Base-by-base conservation (phyloP, 2,113 vertebrate species). In the Taxidea taxus region DNA sequence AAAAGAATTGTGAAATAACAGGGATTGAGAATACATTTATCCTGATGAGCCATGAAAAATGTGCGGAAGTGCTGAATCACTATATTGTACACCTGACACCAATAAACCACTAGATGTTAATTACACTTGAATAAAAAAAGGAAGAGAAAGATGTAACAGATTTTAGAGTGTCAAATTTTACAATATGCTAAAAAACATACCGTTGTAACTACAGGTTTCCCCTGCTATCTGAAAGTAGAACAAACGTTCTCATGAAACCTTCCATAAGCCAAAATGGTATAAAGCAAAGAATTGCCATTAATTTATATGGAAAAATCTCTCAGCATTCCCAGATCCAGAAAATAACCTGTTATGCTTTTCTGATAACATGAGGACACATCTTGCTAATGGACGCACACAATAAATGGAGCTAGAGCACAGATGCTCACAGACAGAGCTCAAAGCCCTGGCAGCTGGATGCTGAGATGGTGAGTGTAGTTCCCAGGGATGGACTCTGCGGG, bases 91-190 rank as follows among this genome's bases (percentile, higher is more conserved):
- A 47, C 72, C 27, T 44, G 74, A 44, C 15, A 77, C 14, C 15
- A 18, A 77, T 5, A 47, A 18, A 77, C 25, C 42, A 44, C 42
- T 9, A 14, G 16, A 47, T 77, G 74, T 77, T 47, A 44, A 77
- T 29, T 47, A 77, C 29, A 77, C 42, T 31, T 47, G 42, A 47
- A 77, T 77, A 18, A 47, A 47, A 44, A 75, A 77, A 77, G 27
- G 14, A 75, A 47, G 74, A 77, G 27, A 77, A 60, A 85, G 58
- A 72, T 44, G 2, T 29, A 89, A 70, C 47, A 66, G 11, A 89
- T 86, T 92, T 94, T 68, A 90, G 84, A 95, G 70, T 9, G 7
- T 70, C 66, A 85, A 77, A 91, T 75, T 88, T 81, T 84, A 87
- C 3, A 92, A 72, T 49, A 91, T 47, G 29, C 44, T 49, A 88